Percentiles rank a stretch among this genome's conserved stretches.
Evolutionary conservation across 1,140 invertebrate species (phyloP).

Genomic region (Choristoneura fumiferana): DNA sequence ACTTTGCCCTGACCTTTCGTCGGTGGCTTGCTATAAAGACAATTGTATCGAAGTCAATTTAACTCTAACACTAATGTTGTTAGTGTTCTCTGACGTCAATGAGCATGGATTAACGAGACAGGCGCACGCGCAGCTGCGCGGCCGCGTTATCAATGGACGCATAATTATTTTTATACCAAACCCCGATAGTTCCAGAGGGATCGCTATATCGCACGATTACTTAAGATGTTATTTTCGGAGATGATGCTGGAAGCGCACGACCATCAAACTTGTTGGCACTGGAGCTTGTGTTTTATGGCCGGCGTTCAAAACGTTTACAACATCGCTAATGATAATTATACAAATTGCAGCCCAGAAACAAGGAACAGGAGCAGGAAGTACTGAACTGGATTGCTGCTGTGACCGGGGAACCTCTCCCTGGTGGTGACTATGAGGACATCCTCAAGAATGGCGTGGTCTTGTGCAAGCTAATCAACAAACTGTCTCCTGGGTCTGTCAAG

Average conservation of each 20-base stretch:
- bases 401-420: constrained; percentile 91
- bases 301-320: constrained; percentile 51
- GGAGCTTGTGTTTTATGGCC: constrained; percentile 67
- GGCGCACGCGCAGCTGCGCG: constrained; percentile 18
- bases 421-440: constrained; percentile 93
- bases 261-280: constrained; percentile 72
- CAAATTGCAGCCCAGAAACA: constrained; percentile 87
- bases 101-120: background rate
- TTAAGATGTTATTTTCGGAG: constrained; percentile 64
- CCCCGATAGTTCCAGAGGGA: constrained; percentile 35
- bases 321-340: constrained; percentile 21
- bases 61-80: constrained; percentile 8
- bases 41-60: constrained; percentile 23
- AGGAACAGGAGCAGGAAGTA: constrained; percentile 94
- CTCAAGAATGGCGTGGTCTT: constrained; percentile 95
- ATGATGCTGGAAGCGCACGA: constrained; percentile 67
- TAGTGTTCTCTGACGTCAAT: constrained; percentile 16
- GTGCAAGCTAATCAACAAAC: constrained; percentile 97
- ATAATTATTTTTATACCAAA: background rate
- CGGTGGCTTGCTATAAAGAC: background rate
- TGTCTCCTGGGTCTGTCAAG: constrained; percentile 95
- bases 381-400: constrained; percentile 94
- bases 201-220: constrained; percentile 31
- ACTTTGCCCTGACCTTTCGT: constrained; percentile 11
- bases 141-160: constrained; percentile 1